phyloP scores from a whole-genome alignment of 2,888 invertebrate genomes.

The Drosophila kambysellisi region DNA sequence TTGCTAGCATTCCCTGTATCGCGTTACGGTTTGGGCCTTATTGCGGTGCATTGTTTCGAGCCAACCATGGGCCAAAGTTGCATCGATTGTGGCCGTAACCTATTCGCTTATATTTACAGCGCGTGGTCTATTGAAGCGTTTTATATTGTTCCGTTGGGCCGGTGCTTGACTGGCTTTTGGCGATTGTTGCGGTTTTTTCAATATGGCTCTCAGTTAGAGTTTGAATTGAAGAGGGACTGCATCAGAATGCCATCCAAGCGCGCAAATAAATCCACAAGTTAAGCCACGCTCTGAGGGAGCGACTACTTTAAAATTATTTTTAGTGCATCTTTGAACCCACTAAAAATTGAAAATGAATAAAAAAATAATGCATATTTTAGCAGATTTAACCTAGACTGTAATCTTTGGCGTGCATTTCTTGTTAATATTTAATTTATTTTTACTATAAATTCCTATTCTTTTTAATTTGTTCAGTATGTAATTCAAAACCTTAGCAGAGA shows the following conservation, averaged over 20 bases:
- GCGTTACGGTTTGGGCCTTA: slow-evolving; percentile 48
- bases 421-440: not conserved
- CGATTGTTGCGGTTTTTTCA: slow-evolving; percentile 45
- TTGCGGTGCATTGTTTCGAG: slow-evolving; percentile 64
- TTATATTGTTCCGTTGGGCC: slow-evolving; percentile 59
- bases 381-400: not conserved
- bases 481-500: not conserved
- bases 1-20: slow-evolving; percentile 17
- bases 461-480: not conserved
- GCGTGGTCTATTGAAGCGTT: slow-evolving; percentile 54
- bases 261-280: slow-evolving; percentile 14
- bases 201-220: slow-evolving; percentile 27
- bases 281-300: not conserved
- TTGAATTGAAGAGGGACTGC: slow-evolving; percentile 20
- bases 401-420: not conserved
- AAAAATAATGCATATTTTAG: not conserved
- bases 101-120: slow-evolving; percentile 62
- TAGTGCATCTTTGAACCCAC: not conserved
- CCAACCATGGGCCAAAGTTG: slow-evolving; percentile 38
- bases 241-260: slow-evolving; percentile 1
- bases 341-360: not conserved
- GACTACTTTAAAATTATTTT: not conserved
- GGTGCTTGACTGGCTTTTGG: slow-evolving; percentile 36
- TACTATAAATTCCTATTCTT: not conserved
- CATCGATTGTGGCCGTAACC: slow-evolving; percentile 60